Conservation (phyloP, 35 echinoderm and acorn worm species). For the Ptychodera flava region DNA sequence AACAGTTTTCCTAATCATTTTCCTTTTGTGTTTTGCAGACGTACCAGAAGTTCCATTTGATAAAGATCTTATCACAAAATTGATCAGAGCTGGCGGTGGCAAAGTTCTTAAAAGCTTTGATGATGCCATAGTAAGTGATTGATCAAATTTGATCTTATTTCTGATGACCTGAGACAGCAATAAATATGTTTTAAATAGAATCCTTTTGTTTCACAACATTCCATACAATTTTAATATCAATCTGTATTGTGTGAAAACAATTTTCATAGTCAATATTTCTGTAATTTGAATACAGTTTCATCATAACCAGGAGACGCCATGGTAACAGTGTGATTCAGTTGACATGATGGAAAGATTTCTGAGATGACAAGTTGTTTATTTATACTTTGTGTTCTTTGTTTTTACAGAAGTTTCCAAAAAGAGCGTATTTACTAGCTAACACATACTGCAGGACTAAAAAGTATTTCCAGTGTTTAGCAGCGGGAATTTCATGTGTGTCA, state of each 20-base stretch:
- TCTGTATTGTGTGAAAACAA: neutral
- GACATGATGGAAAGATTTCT: no score
- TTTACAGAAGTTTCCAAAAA: slow-evolving; percentile 46
- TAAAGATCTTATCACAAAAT: slow-evolving; percentile 39
- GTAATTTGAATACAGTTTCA: neutral
- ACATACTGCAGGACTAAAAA: slow-evolving; percentile 83
- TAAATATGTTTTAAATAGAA: neutral
- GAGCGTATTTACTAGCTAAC: slow-evolving; percentile 62
- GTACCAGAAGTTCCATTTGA: slow-evolving; percentile 26
- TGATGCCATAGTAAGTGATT: slow-evolving; percentile 63
- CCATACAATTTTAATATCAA: neutral
- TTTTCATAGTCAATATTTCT: neutral
- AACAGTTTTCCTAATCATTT: no score
- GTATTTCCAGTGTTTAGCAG: slow-evolving; percentile 72
- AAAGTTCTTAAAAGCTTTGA: slow-evolving; percentile 57
- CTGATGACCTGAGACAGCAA: neutral
- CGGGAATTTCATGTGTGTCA: slow-evolving; percentile 64
- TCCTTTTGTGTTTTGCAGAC: slow-evolving; percentile 32
- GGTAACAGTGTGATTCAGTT: no score
- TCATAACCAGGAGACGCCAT: neutral
- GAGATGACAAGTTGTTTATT: no score
- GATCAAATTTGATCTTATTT: neutral
- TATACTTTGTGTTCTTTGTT: no score
- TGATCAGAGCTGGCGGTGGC: slow-evolving; percentile 67
- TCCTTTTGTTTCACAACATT: neutral